A percentile compares a stretch with the other conserved stretches of the same genome.
These are phyloP conservation scores for Brachyalestes nurse DNA, from an alignment of 2,797 vertebrate species.

Conservation along the genomic window DNA sequence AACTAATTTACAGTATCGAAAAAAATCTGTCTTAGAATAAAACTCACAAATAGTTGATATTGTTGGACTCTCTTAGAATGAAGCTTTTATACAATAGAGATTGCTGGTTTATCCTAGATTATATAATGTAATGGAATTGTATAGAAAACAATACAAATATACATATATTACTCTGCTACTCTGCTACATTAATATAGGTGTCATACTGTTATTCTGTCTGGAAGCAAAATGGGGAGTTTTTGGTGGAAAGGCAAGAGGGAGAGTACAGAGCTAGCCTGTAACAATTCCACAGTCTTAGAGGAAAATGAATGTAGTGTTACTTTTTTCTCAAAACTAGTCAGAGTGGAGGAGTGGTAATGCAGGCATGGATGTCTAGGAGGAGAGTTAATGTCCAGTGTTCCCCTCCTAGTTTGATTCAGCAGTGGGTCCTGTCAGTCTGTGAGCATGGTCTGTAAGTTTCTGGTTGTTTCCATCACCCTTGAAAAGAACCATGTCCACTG, in stretches of 20 bases:
- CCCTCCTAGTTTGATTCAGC: neutral
- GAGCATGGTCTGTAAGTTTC: neutral
- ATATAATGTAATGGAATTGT: no score
- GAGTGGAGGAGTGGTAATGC: neutral
- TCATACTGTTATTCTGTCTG: no score
- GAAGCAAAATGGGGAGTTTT: no score
- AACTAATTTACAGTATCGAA: no score
- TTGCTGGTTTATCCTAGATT: no score
- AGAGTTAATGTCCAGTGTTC: neutral
- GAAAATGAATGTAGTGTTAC: neutral
- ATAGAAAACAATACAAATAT: no score
- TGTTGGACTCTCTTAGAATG: no score
- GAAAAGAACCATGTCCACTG: neutral
- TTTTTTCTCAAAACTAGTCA: neutral
- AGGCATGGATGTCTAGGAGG: no score
- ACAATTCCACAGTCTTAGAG: neutral
- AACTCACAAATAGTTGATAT: no score
- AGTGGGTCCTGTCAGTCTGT: slow-evolving; percentile 5
- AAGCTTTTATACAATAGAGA: no score
- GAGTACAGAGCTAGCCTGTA: neutral
- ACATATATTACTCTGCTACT: neutral
- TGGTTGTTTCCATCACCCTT: neutral
- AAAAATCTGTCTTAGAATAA: neutral
- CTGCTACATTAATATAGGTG: neutral
- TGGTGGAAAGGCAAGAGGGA: neutral